These are phyloP conservation scores for Acrobasis consociella DNA, from an alignment of 2,888 invertebrate species.

Conservation along the genomic window DNA sequence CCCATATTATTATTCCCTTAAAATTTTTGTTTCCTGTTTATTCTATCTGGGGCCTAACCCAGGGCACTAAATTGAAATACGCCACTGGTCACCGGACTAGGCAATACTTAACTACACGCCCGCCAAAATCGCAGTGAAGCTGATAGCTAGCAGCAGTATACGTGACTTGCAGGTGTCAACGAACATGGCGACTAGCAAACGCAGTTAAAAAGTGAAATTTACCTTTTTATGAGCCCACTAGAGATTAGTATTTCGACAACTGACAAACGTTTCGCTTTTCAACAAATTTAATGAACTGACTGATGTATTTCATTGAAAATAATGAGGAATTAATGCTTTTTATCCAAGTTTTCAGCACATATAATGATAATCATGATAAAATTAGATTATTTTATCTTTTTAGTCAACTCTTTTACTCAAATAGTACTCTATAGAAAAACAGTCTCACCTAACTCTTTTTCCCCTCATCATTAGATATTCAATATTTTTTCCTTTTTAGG, in stretches of 20 bases:
- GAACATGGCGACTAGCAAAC: conserved; percentile 30
- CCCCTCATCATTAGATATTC: no score
- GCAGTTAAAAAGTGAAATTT: conserved; percentile 37
- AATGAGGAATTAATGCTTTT: no score
- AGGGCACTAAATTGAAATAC: neutral
- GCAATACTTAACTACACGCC: conserved; percentile 51
- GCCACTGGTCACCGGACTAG: conserved; percentile 28
- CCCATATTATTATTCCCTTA: no score
- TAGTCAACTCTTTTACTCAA: no score
- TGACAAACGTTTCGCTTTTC: conserved; percentile 40
- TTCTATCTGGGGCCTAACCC: neutral
- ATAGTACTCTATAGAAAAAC: no score
- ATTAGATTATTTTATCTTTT: no score
- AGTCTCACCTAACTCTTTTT: no score
- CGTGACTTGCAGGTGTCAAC: conserved; percentile 33
- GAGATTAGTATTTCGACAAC: conserved; percentile 27
- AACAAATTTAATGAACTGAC: conserved; percentile 41
- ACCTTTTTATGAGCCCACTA: conserved; percentile 33
- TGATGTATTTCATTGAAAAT: neutral
- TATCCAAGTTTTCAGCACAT: neutral
- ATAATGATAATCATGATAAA: neutral
- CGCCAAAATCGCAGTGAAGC: conserved; percentile 39
- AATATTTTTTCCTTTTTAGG: no score
- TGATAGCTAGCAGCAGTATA: conserved; percentile 38
- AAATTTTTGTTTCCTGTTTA: no score